Evolutionary conservation across 2,113 vertebrate species (phyloP), one percentile per base, ranked within the genome.

Genomic region (Chaetodon auriga): DNA sequence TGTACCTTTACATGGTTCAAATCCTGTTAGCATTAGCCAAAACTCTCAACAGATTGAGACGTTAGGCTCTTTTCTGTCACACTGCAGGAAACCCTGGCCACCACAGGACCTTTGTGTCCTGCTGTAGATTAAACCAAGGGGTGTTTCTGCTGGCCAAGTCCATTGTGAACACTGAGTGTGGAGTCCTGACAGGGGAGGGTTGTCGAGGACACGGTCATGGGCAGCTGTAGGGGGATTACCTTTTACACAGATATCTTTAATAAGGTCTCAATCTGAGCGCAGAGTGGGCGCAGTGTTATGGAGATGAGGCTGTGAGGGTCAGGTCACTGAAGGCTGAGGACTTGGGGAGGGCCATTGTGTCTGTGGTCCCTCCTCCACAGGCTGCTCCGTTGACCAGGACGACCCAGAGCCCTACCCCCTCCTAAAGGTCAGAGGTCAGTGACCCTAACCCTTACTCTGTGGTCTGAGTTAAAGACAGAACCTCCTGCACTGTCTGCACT

Each of bases 261-360:
- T 92, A 88, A 92, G 85, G 92, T 92, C 93, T 94, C 89, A 89
- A 89, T 90, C 83, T 80, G 80, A 79, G 82, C 60, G 38, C 88
- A 90, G 88, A 88, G 88, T 74, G 78, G 46, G 84, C 66, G 60
- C 83, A 92, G 89, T 95, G 93, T 95, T 93, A 95, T 96, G 95
- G 92, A 95, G 91, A 96, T 95, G 85, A 94, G 91, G 87, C 86
- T 93, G 85, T 91, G 84, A 90, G 88, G 93, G 92, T 95, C 92
- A 93, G 89, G 91, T 92, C 92, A 92, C 69, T 19, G 11, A 78
- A 68, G 83, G 87, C 82, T 48, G 63, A 70, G 81, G 83, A 58
- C 49, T 68, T 62, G 76, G 76, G 81, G 65, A 78, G 73, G 35
- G 10, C 80, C 75, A 86, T 92, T 92, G 83, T 92, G 87, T 86